These are phyloP conservation scores for Acanthurus lineatus DNA, from an alignment of 2,797 vertebrate genomes.

Conservation along the genomic window DNA sequence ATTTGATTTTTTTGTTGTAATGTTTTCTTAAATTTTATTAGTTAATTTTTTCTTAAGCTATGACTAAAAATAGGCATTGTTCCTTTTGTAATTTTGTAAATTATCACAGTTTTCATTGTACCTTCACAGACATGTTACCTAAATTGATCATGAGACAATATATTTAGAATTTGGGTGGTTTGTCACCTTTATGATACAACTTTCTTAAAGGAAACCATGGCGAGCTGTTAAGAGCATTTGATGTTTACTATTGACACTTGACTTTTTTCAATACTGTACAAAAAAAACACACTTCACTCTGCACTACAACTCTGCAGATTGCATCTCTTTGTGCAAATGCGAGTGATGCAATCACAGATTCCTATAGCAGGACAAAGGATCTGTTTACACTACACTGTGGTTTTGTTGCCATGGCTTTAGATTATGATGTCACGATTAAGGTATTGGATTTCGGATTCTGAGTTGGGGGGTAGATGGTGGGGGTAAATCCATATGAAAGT, in stretches of 20 bases:
- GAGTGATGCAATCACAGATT: constrained; percentile 65
- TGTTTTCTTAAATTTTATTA: neutral
- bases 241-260: neutral
- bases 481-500: constrained; percentile 5
- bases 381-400: constrained; percentile 55
- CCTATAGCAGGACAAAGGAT: constrained; percentile 44
- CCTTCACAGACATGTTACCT: neutral
- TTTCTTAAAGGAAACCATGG: neutral
- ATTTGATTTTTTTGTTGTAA: neutral
- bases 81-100: neutral
- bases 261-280: neutral
- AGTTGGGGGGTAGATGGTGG: neutral
- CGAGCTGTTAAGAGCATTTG: neutral
- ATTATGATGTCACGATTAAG: constrained; percentile 51
- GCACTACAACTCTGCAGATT: neutral
- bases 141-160: neutral
- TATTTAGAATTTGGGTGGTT: neutral
- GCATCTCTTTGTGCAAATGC: constrained; percentile 25
- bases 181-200: neutral
- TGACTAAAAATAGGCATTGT: neutral
- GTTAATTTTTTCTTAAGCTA: neutral
- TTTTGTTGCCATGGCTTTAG: constrained; percentile 62
- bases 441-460: constrained; percentile 45
- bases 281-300: neutral
- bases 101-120: neutral